Evolutionary conservation across 2,797 vertebrate genomes (phyloP).

Genomic region (Crocodylus rhombifer): DNA sequence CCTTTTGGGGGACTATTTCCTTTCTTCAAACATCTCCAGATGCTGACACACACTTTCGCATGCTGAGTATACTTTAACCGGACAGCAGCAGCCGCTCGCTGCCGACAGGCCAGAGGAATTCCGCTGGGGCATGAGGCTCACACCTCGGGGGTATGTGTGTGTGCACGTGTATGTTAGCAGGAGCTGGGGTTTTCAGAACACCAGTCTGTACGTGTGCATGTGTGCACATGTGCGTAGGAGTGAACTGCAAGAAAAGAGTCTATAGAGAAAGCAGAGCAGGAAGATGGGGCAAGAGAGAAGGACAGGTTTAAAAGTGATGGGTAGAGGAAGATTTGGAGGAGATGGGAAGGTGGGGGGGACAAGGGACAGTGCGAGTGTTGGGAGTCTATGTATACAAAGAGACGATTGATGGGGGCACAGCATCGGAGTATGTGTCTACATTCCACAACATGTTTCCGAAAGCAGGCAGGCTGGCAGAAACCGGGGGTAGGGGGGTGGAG

Average conservation of each 20-base stretch:
- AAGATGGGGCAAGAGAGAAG: no score
- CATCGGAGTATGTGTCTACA: neutral
- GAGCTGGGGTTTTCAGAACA: neutral
- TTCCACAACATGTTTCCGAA: neutral
- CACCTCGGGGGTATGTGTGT: neutral
- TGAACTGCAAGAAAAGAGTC: neutral
- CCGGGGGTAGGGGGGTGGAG: neutral
- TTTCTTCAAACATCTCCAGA: constrained; percentile 36
- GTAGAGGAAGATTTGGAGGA: neutral
- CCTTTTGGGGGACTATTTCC: neutral
- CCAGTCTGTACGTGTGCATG: neutral
- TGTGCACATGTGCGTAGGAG: no score
- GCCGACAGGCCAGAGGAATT: no score
- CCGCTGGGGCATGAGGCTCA: neutral
- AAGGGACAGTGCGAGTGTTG: neutral
- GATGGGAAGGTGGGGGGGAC: neutral
- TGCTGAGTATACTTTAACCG: neutral
- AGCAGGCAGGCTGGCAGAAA: neutral
- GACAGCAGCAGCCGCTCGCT: neutral
- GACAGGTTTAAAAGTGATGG: no score
- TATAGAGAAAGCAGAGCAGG: neutral
- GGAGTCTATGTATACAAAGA: neutral
- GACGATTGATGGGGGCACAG: neutral
- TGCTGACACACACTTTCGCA: neutral
- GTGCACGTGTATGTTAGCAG: neutral